Evolutionary conservation across 1,140 invertebrate genomes (phyloP), one percentile per base, ranked within the genome.

Genomic region (Psix sp.): DNA sequence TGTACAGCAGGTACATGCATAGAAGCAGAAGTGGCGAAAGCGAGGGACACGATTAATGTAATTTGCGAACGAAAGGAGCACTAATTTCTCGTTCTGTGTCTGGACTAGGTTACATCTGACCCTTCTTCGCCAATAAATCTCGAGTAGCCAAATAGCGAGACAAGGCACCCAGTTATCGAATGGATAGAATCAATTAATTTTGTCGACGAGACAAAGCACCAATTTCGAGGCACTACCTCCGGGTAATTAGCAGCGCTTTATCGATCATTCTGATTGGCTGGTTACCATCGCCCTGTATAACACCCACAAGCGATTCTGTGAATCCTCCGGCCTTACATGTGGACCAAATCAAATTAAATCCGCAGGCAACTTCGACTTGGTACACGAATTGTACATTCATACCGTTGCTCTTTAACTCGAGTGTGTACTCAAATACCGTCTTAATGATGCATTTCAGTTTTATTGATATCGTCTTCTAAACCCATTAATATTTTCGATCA

Each of bases 171-270:
- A 77, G 79, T 77, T 80, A 82, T 82, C 76, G 76, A 79, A 80
- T 80, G 76, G 78, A 79, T 82, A 72, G 77, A 82, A 81, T 83
- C 82, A 82, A 83, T 83, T 82, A 81, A 83, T 83, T 83, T 82
- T 63, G 46, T 52, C 57, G 75, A 51, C 71, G 74, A 79, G 80
- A 83, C 82, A 83, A 82, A 82, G 82, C 82, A 76, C 77, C 80
- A 80, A 83, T 83, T 83, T 82, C 76, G 76, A 79, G 75, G 76
- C 73, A 76, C 75, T 75, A 78, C 70, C 74, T 57, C 63, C 40
- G 72, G 74, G 79, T 81, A 82, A 81, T 82, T 82, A 83, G 80
- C 78, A 73, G 71, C 72, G 77, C 80, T 83, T 84, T 83, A 84
- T 83, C 78, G 82, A 84, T 83, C 81, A 84, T 82, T 76, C 75